A percentile compares a stretch with the other conserved stretches of the same genome.
phyloP scores from a whole-genome alignment of 1,140 invertebrate genomes.

The Manduca sexta region DNA sequence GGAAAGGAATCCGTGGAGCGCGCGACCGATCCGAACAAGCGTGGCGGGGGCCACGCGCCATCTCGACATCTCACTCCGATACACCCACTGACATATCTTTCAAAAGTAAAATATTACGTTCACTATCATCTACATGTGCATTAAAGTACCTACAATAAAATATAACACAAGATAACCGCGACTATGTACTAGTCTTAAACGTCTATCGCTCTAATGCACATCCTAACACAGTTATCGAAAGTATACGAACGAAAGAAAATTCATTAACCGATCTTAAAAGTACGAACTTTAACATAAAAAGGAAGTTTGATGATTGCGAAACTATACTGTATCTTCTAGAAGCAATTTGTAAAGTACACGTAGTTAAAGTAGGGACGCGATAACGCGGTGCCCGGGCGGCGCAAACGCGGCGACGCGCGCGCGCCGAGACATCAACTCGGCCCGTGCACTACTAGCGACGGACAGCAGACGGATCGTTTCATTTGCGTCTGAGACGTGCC shows the following conservation, averaged over 20 bases:
- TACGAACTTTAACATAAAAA: conserved; percentile 53
- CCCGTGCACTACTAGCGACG: conserved; percentile 40
- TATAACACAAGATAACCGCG: conserved; percentile 56
- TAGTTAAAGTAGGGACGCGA: conserved; percentile 55
- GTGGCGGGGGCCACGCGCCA: conserved; percentile 26
- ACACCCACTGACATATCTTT: conserved; percentile 62
- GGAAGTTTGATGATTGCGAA: conserved; percentile 40
- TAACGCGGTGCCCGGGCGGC: conserved; percentile 44
- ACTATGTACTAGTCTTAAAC: conserved; percentile 67
- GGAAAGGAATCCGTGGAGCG: conserved; percentile 19
- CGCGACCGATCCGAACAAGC: conserved; percentile 21
- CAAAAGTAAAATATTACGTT: conserved; percentile 53
- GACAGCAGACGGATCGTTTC: conserved; percentile 69
- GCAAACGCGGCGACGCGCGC: conserved; percentile 21
- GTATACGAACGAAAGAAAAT: conserved; percentile 33
- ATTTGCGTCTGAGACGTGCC: conserved; percentile 68
- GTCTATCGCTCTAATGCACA: conserved; percentile 60
- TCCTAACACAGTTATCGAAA: conserved; percentile 41
- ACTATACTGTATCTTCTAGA: conserved; percentile 47
- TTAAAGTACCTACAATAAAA: conserved; percentile 58
- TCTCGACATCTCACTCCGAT: conserved; percentile 52
- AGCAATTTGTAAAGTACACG: conserved; percentile 63
- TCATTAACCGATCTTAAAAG: conserved; percentile 37
- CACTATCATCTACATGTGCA: conserved; percentile 63
- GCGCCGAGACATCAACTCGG: conserved; percentile 36